Base-by-base conservation (phyloP, 1,140 invertebrate genomes). In the Epicauta chinensis region DNA sequence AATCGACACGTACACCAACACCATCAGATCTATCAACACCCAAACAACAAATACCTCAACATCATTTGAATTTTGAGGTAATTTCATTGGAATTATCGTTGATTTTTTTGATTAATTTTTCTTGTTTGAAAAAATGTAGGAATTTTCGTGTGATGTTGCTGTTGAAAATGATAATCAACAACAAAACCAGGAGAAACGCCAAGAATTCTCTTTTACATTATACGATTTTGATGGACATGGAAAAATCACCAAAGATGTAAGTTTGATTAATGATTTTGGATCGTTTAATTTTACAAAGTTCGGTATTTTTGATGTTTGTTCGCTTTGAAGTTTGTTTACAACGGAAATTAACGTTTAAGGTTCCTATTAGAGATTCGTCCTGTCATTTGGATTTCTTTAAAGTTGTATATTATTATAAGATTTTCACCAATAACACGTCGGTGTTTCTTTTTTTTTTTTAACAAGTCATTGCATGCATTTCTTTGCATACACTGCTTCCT, bases 201-300 rank as follows among this genome's bases (percentile, higher is more conserved):
- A 92, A 59, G 90, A 94, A 69, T 93, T 93, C 75, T 91, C 89
- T 2, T 93, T 94, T 69, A 94, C 91, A 7, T 77, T 93, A 40
- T 94, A 93, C 67, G 89, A 93, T 71, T 86, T 94, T 66, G 89
- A 93, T 68, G 90, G 90, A 9, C 83, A 86, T 61, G 89, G 90
- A 15, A 89, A 91, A 73, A 90, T 93, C 72, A 93, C 89, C 63
- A 93, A 93, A 80, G 90, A 93, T 74, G 85, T 87, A 76, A 78
- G 81, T 77, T 51, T 29, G 6, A 54, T 45, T 38, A 36, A 47
- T 48, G 44, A 47, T 48, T 30, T 37, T 48, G 42, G 30, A 50
- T 31, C 35, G 48, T 41, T 31, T 3, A 49, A 43, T 41, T 45
- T 51, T 57, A 57, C 47, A 57, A 57, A 48, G 47, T 49, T 40